A percentile compares a stretch with the other conserved stretches of the same genome.
Conservation (phyloP, 2,888 invertebrate species). For the Cosmopolites sordidus region DNA sequence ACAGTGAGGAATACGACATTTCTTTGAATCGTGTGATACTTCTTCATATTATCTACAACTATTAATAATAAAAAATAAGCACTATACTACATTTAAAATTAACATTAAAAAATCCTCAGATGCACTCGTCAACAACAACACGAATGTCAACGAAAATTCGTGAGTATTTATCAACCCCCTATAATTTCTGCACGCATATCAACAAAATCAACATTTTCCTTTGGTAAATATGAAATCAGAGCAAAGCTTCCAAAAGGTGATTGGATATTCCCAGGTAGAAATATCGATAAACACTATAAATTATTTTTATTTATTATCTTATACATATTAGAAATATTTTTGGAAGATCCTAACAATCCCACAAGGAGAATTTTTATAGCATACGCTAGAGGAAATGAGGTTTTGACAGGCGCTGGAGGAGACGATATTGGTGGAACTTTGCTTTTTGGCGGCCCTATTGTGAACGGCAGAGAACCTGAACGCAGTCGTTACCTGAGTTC, state of each 20-base stretch:
- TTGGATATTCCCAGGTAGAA: slow-evolving; percentile 54
- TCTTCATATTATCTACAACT: no score
- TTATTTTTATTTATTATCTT: neutral
- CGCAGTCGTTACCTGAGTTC: slow-evolving; percentile 27
- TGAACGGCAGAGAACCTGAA: slow-evolving; percentile 38
- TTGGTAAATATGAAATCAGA: slow-evolving; percentile 51
- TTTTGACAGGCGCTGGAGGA: slow-evolving; percentile 40
- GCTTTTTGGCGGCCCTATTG: slow-evolving; percentile 53
- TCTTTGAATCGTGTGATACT: no score
- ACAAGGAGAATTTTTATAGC: slow-evolving; percentile 39
- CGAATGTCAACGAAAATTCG: neutral
- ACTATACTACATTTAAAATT: neutral
- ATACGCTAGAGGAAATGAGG: slow-evolving; percentile 44
- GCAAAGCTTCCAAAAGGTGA: slow-evolving; percentile 55
- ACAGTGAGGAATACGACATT: no score
- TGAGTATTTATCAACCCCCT: slow-evolving; percentile 42
- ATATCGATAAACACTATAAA: neutral
- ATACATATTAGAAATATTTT: slow-evolving; percentile 33
- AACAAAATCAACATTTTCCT: slow-evolving; percentile 49
- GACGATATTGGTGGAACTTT: slow-evolving; percentile 47
- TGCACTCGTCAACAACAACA: slow-evolving; percentile 22
- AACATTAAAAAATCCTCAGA: slow-evolving; percentile 14
- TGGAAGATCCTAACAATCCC: slow-evolving; percentile 32
- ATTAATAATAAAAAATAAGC: no score
- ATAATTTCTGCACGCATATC: slow-evolving; percentile 49